Percentiles rank a stretch among this genome's conserved stretches.
Evolutionary conservation across 1,140 invertebrate species (phyloP).

Genomic region (Apis mellifera): Amel_HAv3.1 CM009941.2:7835501-7836000

Average conservation of each 20-base stretch:
- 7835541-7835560: slow-evolving; percentile 78
- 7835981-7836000: slow-evolving; percentile 62
- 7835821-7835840: too few relatives aligned
- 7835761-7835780: too few relatives aligned
- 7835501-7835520: slow-evolving; percentile 43
- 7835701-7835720: too few relatives aligned
- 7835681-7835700: not conserved
- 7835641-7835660: not conserved
- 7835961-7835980: slow-evolving; percentile 65
- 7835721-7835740: not conserved
- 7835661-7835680: too few relatives aligned
- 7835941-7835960: slow-evolving; percentile 45
- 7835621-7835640: slow-evolving; percentile 16
- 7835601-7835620: slow-evolving; percentile 50
- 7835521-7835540: slow-evolving; percentile 46
- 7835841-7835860: too few relatives aligned
- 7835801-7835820: too few relatives aligned
- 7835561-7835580: slow-evolving; percentile 78
- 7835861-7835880: too few relatives aligned
- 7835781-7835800: too few relatives aligned
- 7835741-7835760: too few relatives aligned
- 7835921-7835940: slow-evolving; percentile 61
- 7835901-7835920: slow-evolving; percentile 38
- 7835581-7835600: slow-evolving; percentile 74
- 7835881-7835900: not conserved